Evolutionary conservation across 2,797 vertebrate genomes (phyloP), one percentile per base, ranked within the genome.

Genomic region (Onychomys arenicola): DNA sequence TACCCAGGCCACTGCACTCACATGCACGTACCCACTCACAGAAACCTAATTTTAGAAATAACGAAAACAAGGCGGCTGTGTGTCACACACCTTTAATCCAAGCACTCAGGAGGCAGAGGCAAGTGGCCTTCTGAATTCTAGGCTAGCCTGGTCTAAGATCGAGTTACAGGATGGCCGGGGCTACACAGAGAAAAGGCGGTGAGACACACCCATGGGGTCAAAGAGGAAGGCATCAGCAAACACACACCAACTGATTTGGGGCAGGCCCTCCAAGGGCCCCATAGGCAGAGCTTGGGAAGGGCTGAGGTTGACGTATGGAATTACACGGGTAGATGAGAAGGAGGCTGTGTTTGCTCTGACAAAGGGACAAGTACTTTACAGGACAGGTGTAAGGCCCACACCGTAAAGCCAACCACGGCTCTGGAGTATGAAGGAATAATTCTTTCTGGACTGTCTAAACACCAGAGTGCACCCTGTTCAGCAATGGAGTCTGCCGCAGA

Each of bases 401-500:
- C 21, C 23, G 43, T 12, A 61, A 57, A 43, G 76, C 29, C 27
- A n/a, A 73, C 1, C 46, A 55, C 2, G 6, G n/a, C 57, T 78
- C 14, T 4, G 13, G 0, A 6, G 37, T 0, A 0, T 0, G 12
- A 32, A 61, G 65, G n/a, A 19, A 55, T 2, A 11, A 63, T 29
- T 63, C 85, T 63, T 78, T 67, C 13, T 29, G 52, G 0, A 29
- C 23, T 0, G 27, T 40, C 76, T 49, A 8, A 27, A 37, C 2
- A 6, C 34, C 63, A 61, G 55, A 6, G 25, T 29, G 67, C 1
- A 21, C 78, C 19, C 37, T 7, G 6, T 13, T 46, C 29, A 65
- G 10, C 49, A 65, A 37, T 34, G 29, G 40, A 85, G 29, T 85
- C 82, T 3, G 25, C 76, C 13, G 27, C 0, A 0, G 29, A 4